These are phyloP conservation scores for Tachysurus vachellii DNA, from an alignment of 2,113 vertebrate species.

Conservation along the genomic window DNA sequence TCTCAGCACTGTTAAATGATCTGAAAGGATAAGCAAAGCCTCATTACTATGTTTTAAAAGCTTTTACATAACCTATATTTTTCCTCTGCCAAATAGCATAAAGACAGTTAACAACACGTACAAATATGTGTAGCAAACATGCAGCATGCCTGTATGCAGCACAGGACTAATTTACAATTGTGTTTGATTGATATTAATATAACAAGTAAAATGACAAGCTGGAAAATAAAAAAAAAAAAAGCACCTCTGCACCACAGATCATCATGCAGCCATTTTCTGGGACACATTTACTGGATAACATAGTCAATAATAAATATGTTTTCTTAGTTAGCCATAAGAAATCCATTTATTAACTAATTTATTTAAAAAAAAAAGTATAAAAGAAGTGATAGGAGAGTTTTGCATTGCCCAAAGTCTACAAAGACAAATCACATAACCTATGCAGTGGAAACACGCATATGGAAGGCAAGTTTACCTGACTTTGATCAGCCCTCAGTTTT, in stretches of 20 bases:
- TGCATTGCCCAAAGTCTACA: neutral
- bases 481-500: conserved; percentile 90
- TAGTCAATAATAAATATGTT: neutral
- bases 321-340: neutral
- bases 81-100: neutral
- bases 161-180: neutral
- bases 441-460: neutral
- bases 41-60: neutral
- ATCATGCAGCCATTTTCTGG: conserved; percentile 17
- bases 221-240: neutral
- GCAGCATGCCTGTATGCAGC: conserved; percentile 25
- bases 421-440: neutral
- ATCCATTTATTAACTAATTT: neutral
- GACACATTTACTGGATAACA: neutral
- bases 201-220: neutral
- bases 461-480: conserved; percentile 82
- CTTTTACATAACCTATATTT: neutral
- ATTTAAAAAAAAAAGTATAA: neutral
- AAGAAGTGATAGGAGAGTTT: neutral
- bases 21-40: conserved; percentile 62
- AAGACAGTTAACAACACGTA: conserved; percentile 26
- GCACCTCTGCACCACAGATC: conserved; percentile 3
- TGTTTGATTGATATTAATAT: neutral
- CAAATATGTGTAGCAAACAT: conserved; percentile 18
- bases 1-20: conserved; percentile 70